Evolutionary conservation across 2,888 invertebrate species (phyloP), one percentile per base, ranked within the genome.

Genomic region (Calameuta idolon): DNA sequence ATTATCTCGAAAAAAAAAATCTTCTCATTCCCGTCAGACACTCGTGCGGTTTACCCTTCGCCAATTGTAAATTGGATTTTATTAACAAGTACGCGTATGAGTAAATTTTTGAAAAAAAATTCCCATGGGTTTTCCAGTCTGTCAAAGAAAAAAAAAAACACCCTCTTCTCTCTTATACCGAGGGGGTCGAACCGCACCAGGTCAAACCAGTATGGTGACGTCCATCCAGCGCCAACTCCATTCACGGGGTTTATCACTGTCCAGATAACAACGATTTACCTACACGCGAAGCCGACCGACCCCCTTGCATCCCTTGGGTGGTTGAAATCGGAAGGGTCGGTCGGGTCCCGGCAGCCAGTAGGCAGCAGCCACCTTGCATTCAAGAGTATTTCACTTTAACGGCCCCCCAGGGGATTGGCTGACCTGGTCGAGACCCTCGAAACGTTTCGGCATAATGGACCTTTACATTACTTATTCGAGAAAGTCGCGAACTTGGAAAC

Each of bases 211-310:
- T 40, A 40, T 40, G 40, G 40, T 40, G 40, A 40, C 82, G 79
- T 84, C 81, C 83, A 81, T 83, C 81, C 79, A 83, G 88, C 87
- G 88, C 85, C 85, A 87, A 90, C 88, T 90, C 89, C 86, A 90
- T 91, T 90, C 90, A 89, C 89, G 88, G 40, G 90, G 90, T 91
- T 91, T 91, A 91, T 91, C 91, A 91, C 91, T 91, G 91, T 91
- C 91, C 88, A 90, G 91, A 91, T 91, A 91, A 91, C 91, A 89
- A 91, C 91, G 91, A 91, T 91, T 91, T 91, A 91, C 91, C 91
- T 91, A 91, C 86, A 87, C 82, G 83, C 80, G 81, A 82, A 81
- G 81, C 83, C 40, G 5, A 15, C 40, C 40, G 4, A 40, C 40
- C 40, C 40, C 40, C 40, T 5, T 40, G 15, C 40, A 40, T 40